Conservation (phyloP, 2,113 vertebrate genomes). For the Astatotilapia flaviijosephi region DNA sequence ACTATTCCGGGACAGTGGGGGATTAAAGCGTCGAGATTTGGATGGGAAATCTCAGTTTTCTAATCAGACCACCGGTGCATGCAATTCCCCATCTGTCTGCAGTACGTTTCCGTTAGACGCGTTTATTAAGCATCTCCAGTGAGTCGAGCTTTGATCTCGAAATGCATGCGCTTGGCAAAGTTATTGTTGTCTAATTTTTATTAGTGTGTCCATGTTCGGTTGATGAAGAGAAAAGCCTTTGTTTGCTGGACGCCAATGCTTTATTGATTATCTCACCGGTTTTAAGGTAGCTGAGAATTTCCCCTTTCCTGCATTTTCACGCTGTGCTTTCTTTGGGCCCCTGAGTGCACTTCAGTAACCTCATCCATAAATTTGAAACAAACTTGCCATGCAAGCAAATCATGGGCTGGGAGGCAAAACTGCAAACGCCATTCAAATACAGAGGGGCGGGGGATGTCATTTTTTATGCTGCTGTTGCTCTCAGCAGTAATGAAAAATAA, state of each 20-base stretch:
- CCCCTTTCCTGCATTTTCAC: conserved; percentile 12
- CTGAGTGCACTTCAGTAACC: conserved; percentile 11
- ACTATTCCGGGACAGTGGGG: neutral
- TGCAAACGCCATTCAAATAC: neutral
- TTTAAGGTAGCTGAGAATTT: conserved; percentile 27
- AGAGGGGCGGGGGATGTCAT: neutral
- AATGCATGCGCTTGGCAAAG: neutral
- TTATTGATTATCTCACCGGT: conserved; percentile 25
- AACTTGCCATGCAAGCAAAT: conserved; percentile 38
- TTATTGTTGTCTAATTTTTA: neutral
- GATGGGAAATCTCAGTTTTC: neutral
- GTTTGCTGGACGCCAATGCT: neutral
- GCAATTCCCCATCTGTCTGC: conserved; percentile 8
- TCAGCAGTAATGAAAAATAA: neutral
- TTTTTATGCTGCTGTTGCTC: neutral
- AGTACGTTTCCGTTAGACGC: neutral
- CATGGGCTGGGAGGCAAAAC: neutral
- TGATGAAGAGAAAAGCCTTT: neutral
- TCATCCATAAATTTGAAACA: conserved; percentile 38
- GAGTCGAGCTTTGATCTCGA: conserved; percentile 9
- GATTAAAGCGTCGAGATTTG: conserved; percentile 20
- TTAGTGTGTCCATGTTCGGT: neutral
- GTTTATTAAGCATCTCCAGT: conserved; percentile 1
- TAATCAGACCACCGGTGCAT: conserved; percentile 7
- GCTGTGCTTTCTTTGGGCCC: neutral